A percentile compares a stretch with the other conserved stretches of the same genome.
Conservation (phyloP, 2,888 invertebrate genomes). For the Drosophila subquinaria region DNA sequence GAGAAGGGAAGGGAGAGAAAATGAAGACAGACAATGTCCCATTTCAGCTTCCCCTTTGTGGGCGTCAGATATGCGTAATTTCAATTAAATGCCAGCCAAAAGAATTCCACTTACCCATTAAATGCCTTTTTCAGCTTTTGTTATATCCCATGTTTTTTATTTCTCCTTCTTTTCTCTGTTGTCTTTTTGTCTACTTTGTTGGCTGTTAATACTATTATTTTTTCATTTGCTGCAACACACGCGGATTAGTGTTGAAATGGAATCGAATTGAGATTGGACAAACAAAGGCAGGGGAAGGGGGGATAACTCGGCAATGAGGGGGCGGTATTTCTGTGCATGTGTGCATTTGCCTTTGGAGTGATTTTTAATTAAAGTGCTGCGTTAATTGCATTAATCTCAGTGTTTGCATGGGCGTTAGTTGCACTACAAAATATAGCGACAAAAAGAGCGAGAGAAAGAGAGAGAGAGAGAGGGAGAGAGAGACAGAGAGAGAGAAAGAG, state of each 20-base stretch:
- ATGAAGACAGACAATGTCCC: constrained; percentile 1
- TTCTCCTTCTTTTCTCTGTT: constrained; percentile 8
- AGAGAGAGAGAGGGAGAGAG: background rate
- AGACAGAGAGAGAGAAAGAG: background rate
- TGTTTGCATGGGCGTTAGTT: constrained; percentile 52
- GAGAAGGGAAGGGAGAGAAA: background rate
- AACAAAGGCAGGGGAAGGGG: background rate
- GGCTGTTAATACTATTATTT: constrained; percentile 72
- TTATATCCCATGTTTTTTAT: constrained; percentile 14
- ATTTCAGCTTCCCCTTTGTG: constrained; percentile 9
- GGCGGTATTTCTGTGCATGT: constrained; percentile 15
- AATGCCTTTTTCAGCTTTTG: constrained; percentile 31
- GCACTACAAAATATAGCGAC: background rate
- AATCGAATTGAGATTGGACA: constrained; percentile 47
- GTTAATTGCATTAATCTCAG: constrained; percentile 79
- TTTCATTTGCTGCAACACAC: constrained; percentile 70
- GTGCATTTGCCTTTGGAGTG: constrained; percentile 50
- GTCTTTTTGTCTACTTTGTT: constrained; percentile 38
- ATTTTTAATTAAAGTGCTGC: constrained; percentile 77
- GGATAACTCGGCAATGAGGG: background rate
- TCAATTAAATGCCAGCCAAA: constrained; percentile 54
- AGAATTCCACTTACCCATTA: constrained; percentile 22
- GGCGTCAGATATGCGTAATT: constrained; percentile 59
- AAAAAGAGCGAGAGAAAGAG: background rate
- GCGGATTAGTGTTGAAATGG: constrained; percentile 68